Base-by-base conservation (phyloP, 2,888 invertebrate genomes). In the Volucella bombylans region DNA sequence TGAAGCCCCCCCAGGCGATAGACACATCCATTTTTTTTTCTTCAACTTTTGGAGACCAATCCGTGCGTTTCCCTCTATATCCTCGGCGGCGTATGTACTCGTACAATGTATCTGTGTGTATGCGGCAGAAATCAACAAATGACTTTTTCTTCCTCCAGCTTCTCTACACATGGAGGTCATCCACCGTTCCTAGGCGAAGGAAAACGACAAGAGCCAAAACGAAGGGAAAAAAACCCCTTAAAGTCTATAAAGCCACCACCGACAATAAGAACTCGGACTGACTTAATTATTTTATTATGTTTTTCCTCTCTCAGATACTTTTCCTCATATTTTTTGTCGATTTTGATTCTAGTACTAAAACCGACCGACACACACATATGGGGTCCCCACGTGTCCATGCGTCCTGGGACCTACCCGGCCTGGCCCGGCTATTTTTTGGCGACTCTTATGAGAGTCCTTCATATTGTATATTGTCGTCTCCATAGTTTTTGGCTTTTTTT, bases 221-320 rank as follows among this genome's bases (percentile, higher is more conserved):
- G 39, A 43, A 39, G 18, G 18, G 0, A 59, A 39, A 62, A 64
- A 65, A 54, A 47, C 23, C 11, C 49, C 68, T 54, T 18, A 14
- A 71, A 83, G 74, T 74, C 74, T 78, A 62, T 65, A 76, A 76
- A 76, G 41, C 69, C 23, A 49, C 59, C 47, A 31, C 31, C 31
- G 4, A 31, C 31, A 67, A n/a, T 38, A 50, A 43, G 43, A 80
- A 41, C 69, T 55, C 55, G 47, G 69, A 61, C 65, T 80, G 54
- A 71, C 83, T 76, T 80, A 80, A 83, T 83, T 80, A 83, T 83
- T 76, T 76, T 65, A 61, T 77, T 82, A 61, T 10, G 57, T 55
- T 54, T 59, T 67, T 18, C 65, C 50, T 57, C 47, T 38, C 38
- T 55, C 8, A 18, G 59, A 15, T 49, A 61, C 23, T 69, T 64